phyloP scores from a whole-genome alignment of 2,888 invertebrate genomes.

The Metallyticus violacea region DNA sequence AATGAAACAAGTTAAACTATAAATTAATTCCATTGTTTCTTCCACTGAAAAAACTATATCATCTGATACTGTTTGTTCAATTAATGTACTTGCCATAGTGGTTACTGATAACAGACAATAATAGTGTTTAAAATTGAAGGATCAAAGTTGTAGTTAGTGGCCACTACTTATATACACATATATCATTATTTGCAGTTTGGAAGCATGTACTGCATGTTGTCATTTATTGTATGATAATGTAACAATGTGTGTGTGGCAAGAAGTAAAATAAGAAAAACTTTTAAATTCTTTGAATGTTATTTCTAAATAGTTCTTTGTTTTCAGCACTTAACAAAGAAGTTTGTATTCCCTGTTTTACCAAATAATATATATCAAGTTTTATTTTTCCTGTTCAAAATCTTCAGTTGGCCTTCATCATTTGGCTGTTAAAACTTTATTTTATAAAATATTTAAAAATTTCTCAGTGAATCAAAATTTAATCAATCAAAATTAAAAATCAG shows the following conservation, averaged over 20 bases:
- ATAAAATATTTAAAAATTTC: not conserved
- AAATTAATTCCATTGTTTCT: not conserved
- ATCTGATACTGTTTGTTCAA: not conserved
- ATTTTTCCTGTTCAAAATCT: not conserved
- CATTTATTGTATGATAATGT: not conserved
- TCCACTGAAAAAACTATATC: not conserved
- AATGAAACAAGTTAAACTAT: not conserved
- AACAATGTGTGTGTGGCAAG: not conserved
- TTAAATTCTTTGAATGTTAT: not conserved
- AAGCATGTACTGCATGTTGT: not conserved
- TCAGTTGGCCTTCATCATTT: not conserved
- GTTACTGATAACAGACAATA: not conserved
- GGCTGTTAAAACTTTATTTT: not conserved
- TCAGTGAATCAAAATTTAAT: not conserved
- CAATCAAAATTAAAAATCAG: too few relatives aligned
- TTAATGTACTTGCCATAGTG: not conserved
- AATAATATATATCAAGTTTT: too few relatives aligned
- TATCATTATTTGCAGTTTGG: not conserved
- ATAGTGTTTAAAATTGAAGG: not conserved
- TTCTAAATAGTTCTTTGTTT: not conserved
- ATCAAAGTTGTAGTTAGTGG: not conserved
- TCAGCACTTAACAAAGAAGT: not conserved
- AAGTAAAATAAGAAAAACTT: not conserved
- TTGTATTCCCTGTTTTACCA: not conserved
- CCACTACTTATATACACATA: not conserved